Base-by-base conservation (phyloP, 1,140 invertebrate genomes). In the Formica exsecta region DNA sequence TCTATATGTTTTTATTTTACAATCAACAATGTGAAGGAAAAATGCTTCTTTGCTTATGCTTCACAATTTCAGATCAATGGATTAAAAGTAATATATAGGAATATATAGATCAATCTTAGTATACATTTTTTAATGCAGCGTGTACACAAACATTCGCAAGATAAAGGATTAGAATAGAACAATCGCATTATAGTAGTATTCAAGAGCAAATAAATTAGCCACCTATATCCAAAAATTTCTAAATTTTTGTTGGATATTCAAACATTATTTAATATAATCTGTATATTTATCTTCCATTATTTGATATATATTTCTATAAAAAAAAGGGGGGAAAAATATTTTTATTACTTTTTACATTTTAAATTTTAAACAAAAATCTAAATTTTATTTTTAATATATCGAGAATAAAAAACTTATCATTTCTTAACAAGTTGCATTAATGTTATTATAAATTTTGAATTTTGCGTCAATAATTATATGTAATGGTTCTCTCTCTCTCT, bases 1-100 rank as follows among this genome's bases (percentile, higher is more conserved):
- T 62, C 9, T n/a, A 11, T 38, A 13, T 16, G 11, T 76, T 62
- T 19, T 25, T 13, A 0, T 64, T 76, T 76, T 62, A 62, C 9
- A 44, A 41, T 65, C 8, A 41, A 22, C 16, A 38, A 32, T n/a
- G 16, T 5, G 16, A 5, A 36, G 48, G 0, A 54, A 73, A 73
- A 54, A 8, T 7, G n/a, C 13, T 54, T 32, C n/a, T 73, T 2
- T 3, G 5, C 22, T 76, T 41, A n/a, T 29, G 36, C 54, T 76
- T 62, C 1, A 29, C 1, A 29, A 29, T 29, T 0, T 29, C 11
- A 29, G 8, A 61, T 22, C 11, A 0, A 3, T 13, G 41, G 1
- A 61, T 44, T 74, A 48, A 75, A 38, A 62, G 25, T n/a, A 75
- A 25, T 25, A 59, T n/a, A 7, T 75, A 25, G 6, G 36, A 59